These are phyloP conservation scores for Sebastes vulpes DNA, from an alignment of 2,797 vertebrate genomes.

Conservation along the genomic window DNA sequence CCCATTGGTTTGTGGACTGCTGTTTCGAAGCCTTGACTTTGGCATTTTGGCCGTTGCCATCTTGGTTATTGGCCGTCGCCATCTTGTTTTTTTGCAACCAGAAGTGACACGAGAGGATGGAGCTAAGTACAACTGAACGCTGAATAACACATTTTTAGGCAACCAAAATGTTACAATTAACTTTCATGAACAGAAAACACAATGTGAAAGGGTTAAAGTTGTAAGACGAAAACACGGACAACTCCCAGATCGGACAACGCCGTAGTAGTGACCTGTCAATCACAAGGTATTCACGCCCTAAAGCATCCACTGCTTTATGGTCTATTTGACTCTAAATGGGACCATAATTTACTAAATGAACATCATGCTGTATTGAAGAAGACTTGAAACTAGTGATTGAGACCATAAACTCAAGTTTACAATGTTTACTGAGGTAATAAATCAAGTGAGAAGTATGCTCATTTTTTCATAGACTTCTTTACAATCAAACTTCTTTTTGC, in stretches of 20 bases:
- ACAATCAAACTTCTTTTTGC: background rate
- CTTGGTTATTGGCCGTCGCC: background rate
- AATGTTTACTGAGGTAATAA: too few species aligned
- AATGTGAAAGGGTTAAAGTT: background rate
- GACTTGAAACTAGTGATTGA: too few species aligned
- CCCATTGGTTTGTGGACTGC: background rate
- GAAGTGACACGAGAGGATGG: background rate
- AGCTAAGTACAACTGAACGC: background rate
- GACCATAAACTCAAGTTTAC: too few species aligned
- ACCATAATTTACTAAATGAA: too few species aligned
- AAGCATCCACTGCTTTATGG: too few species aligned
- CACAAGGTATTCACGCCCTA: too few species aligned
- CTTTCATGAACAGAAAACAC: background rate
- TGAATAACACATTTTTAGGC: background rate
- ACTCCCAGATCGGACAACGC: too few species aligned
- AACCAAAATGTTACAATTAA: background rate
- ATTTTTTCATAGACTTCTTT: background rate
- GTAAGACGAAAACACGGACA: too few species aligned
- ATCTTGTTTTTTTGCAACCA: background rate
- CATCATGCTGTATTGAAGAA: too few species aligned
- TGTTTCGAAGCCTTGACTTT: background rate
- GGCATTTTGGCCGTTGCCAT: background rate
- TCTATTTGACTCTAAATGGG: too few species aligned
- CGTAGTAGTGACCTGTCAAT: too few species aligned
- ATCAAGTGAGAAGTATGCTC: background rate